These are phyloP conservation scores for Poecilia velifera DNA, from an alignment of 2,797 vertebrate species.

Conservation along the genomic window DNA sequence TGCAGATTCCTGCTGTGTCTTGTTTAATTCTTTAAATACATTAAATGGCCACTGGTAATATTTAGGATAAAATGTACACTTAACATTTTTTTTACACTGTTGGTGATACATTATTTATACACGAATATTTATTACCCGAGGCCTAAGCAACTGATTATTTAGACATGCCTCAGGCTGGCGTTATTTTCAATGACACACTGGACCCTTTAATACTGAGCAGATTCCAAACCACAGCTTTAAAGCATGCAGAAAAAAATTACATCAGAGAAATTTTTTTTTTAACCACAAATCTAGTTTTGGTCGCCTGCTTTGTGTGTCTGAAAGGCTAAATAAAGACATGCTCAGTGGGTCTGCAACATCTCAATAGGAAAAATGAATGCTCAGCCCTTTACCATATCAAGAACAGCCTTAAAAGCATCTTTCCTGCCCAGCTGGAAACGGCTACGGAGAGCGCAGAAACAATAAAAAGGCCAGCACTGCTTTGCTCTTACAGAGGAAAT, in stretches of 20 bases:
- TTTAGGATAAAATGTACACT: not conserved
- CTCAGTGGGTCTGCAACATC: not conserved
- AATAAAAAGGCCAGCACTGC: conserved; percentile 25
- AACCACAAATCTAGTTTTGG: not conserved
- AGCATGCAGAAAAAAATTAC: not conserved
- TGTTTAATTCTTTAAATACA: not conserved
- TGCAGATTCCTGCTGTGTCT: not conserved
- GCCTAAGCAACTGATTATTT: not conserved
- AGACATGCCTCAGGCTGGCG: not conserved
- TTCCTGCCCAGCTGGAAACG: conserved; percentile 22
- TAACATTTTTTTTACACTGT: not conserved
- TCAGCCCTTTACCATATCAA: not conserved
- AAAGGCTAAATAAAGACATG: not conserved
- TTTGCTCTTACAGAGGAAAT: conserved; percentile 44
- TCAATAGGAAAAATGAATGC: not conserved
- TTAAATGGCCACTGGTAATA: not conserved
- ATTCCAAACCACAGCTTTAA: not conserved
- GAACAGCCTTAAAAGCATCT: conserved; percentile 9
- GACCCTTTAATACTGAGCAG: not conserved
- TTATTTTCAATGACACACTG: not conserved
- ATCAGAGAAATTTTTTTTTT: not conserved
- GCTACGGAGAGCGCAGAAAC: conserved; percentile 18
- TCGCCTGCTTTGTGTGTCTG: not conserved
- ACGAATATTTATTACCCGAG: not conserved
- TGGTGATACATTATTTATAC: not conserved